Evolutionary conservation across 2,113 vertebrate genomes (phyloP).

Genomic region (Elephas maximus): DNA sequence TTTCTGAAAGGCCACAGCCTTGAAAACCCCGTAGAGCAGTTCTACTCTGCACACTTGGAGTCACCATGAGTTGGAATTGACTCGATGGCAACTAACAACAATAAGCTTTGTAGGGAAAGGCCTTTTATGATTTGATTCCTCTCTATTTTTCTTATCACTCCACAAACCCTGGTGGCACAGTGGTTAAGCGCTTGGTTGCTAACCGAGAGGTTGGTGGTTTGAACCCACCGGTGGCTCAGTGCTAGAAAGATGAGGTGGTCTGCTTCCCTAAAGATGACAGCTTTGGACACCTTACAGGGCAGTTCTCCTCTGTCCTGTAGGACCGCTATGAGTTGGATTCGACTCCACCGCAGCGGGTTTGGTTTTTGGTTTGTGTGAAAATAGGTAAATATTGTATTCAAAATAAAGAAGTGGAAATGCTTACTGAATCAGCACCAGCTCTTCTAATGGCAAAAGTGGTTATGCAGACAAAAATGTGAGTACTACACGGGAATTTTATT

Average conservation of each 20-base stretch:
- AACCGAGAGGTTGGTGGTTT: too few relatives aligned
- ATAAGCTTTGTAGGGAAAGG: neutral
- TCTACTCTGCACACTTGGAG: neutral
- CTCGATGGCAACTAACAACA: neutral
- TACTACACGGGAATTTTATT: neutral
- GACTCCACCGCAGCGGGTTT: too few relatives aligned
- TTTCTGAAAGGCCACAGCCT: neutral
- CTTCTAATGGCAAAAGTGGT: neutral
- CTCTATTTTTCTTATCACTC: neutral
- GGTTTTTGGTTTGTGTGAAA: neutral
- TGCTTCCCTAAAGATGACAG: too few relatives aligned
- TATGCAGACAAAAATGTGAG: neutral
- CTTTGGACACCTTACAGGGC: too few relatives aligned
- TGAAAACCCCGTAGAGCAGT: neutral
- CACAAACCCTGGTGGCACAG: too few relatives aligned
- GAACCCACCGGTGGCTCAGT: too few relatives aligned
- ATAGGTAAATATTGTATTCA: neutral
- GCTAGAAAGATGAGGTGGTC: too few relatives aligned
- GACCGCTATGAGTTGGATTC: too few relatives aligned
- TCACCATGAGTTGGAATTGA: neutral
- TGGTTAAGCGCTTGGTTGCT: too few relatives aligned
- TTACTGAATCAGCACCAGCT: neutral
- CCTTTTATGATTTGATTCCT: neutral
- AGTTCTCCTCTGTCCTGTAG: too few relatives aligned
- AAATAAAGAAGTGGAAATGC: neutral